These are phyloP conservation scores for Thalpophila matura DNA, from an alignment of 2,888 invertebrate species.

Conservation along the genomic window DNA sequence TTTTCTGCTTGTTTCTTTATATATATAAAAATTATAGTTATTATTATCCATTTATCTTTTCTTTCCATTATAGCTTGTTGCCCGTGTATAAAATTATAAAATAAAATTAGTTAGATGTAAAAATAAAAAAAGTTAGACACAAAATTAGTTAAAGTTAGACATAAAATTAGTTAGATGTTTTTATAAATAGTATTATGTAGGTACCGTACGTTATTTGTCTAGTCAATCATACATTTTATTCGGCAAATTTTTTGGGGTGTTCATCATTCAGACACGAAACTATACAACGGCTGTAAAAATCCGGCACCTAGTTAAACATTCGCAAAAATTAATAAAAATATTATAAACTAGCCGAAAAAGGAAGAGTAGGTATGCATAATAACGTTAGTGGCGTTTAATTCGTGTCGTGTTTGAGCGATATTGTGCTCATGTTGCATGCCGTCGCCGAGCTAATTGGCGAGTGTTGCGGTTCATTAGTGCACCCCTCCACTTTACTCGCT, in stretches of 20 bases:
- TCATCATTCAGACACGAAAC: too few species aligned
- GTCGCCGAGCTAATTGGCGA: slow-evolving; percentile 44
- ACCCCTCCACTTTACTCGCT: slow-evolving; percentile 37
- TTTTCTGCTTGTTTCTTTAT: slow-evolving; percentile 8
- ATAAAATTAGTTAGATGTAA: too few species aligned
- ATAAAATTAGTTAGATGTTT: too few species aligned
- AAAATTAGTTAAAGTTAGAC: too few species aligned
- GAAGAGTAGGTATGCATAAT: slow-evolving; percentile 1
- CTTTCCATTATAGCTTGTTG: too few species aligned
- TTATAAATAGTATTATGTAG: too few species aligned
- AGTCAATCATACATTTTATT: too few species aligned
- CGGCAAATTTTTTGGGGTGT: too few species aligned
- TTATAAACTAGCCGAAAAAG: neutral
- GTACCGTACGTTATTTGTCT: too few species aligned
- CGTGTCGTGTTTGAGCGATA: slow-evolving; percentile 8
- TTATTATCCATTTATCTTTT: slow-evolving; percentile 17
- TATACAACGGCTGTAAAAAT: neutral
- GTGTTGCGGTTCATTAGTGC: slow-evolving; percentile 53
- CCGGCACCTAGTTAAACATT: neutral
- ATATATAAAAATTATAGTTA: slow-evolving; percentile 19
- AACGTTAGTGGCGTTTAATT: slow-evolving; percentile 19
- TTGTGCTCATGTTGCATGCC: slow-evolving; percentile 20
- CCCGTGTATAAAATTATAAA: too few species aligned
- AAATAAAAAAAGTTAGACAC: too few species aligned
- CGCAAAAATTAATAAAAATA: neutral